Conservation (phyloP, 2,113 vertebrate species). For the Dromaius novaehollandiae region DNA sequence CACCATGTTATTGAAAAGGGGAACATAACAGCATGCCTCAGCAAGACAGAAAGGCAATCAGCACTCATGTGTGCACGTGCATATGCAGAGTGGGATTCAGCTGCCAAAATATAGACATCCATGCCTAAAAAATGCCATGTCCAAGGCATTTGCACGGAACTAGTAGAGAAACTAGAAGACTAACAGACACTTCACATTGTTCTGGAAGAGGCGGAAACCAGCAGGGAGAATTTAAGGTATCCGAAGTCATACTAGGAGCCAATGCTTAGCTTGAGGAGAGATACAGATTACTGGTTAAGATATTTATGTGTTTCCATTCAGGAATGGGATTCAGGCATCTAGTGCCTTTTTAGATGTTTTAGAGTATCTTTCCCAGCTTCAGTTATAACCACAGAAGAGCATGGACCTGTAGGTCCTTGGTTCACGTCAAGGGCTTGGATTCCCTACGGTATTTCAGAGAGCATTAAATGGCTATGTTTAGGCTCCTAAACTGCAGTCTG, state of each 20-base stretch:
- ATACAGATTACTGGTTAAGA: neutral
- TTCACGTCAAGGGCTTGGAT: neutral
- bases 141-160: neutral
- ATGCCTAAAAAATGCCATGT: accelerated
- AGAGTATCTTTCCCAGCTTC: neutral
- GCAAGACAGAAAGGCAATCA: neutral
- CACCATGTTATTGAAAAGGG: accelerated
- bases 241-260: neutral
- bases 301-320: neutral
- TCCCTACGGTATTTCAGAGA: neutral
- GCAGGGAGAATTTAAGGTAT: neutral
- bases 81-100: neutral
- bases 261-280: neutral
- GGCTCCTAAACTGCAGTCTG: neutral
- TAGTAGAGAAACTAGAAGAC: neutral
- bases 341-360: neutral
- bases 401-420: neutral
- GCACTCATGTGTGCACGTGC: neutral
- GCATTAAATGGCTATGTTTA: neutral
- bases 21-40: neutral
- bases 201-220: neutral
- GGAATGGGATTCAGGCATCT: neutral
- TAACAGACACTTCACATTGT: neutral
- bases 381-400: neutral
- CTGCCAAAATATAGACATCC: neutral